Conservation (phyloP, 1,140 invertebrate species). For the Diplogasteroides magnus region DNA sequence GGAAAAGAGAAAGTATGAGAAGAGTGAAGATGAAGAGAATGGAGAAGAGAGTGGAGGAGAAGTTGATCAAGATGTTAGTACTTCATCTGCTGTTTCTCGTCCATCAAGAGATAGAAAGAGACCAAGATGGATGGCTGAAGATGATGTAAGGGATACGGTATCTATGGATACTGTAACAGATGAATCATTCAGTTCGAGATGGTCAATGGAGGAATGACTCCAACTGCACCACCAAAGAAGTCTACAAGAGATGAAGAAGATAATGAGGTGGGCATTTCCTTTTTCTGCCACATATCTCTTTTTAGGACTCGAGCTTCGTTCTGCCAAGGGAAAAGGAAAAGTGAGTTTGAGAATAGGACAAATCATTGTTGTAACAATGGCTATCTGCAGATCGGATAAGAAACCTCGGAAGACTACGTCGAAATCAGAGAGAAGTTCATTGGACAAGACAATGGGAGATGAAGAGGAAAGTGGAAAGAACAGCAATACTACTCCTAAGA, state of each 20-base stretch:
- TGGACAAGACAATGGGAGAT: too few relatives aligned
- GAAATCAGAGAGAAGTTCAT: too few relatives aligned
- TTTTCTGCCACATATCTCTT: too few relatives aligned
- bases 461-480: too few relatives aligned
- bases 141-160: not conserved
- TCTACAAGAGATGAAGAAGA: not conserved
- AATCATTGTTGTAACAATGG: too few relatives aligned
- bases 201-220: not conserved
- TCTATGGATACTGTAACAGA: too few relatives aligned
- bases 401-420: too few relatives aligned
- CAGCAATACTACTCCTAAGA: too few relatives aligned
- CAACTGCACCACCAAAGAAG: not conserved
- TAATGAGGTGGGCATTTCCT: not conserved
- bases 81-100: not conserved
- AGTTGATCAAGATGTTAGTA: not conserved
- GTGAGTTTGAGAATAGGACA: too few relatives aligned
- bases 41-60: not conserved
- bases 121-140: conserved; percentile 5
- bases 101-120: conserved; percentile 3
- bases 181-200: not conserved
- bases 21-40: not conserved
- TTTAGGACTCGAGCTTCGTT: too few relatives aligned
- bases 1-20: not conserved
- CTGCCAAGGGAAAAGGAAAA: too few relatives aligned
- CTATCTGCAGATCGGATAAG: too few relatives aligned